A percentile compares a stretch with the other conserved stretches of the same genome.
Evolutionary conservation across 2,888 invertebrate species (phyloP).

Genomic region (Chymomyza caudatula): DNA sequence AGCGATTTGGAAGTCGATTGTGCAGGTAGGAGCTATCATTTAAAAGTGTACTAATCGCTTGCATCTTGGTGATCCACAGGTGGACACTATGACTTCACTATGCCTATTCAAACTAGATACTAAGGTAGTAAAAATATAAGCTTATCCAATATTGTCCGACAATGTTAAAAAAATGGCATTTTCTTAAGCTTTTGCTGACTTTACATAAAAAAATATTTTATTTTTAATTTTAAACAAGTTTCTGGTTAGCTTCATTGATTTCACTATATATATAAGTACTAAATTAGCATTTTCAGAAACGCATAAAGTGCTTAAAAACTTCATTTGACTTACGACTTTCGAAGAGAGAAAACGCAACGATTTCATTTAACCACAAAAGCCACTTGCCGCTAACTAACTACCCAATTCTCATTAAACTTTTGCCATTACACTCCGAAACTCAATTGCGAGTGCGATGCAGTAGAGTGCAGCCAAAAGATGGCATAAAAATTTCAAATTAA

Average conservation of each 20-base stretch:
- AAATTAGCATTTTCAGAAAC: neutral
- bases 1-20: too few relatives aligned
- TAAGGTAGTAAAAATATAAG: too few relatives aligned
- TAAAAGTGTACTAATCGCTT: too few relatives aligned
- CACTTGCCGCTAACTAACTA: conserved; percentile 56
- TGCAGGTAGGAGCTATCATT: too few relatives aligned
- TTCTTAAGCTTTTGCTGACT: too few relatives aligned
- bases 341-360: conserved; percentile 20
- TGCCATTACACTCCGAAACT: conserved; percentile 57
- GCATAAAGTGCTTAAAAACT: neutral
- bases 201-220: too few relatives aligned
- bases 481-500: conserved; percentile 65
- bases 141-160: too few relatives aligned
- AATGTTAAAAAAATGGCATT: too few relatives aligned
- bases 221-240: neutral
- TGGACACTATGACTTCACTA: too few relatives aligned
- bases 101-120: too few relatives aligned
- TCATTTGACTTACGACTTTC: neutral
- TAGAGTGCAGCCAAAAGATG: conserved; percentile 30
- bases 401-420: conserved; percentile 63
- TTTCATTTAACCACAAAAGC: conserved; percentile 47
- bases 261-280: neutral
- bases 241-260: neutral
- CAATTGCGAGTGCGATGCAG: conserved; percentile 44
- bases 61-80: too few relatives aligned